Percentiles rank a stretch among this genome's conserved stretches.
These are phyloP conservation scores for Apodemus sylvaticus DNA, from an alignment of 2,113 vertebrate genomes.

Conservation along the genomic window DNA sequence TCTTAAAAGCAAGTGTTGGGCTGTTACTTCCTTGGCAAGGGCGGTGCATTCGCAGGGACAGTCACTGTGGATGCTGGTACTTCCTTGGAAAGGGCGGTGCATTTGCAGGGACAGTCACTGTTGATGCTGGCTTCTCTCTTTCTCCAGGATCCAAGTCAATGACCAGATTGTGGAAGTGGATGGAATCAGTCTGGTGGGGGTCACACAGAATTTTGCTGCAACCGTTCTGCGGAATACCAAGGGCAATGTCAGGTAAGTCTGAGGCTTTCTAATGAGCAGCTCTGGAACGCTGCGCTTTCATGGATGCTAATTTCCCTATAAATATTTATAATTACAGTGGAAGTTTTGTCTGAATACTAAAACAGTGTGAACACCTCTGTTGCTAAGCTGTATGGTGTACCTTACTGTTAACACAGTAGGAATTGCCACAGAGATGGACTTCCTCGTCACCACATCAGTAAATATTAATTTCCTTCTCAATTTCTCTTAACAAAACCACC, in stretches of 20 bases:
- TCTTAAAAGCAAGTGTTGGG: not conserved
- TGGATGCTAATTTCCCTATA: constrained; percentile 21
- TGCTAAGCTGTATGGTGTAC: not conserved
- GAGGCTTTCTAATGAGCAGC: not conserved
- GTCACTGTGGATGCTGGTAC: constrained; percentile 10
- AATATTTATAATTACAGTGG: not conserved
- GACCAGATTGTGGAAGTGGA: constrained; percentile 99
- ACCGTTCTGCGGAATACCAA: constrained; percentile 98
- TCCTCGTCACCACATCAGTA: not conserved
- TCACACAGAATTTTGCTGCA: constrained; percentile 99
- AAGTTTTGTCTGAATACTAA: constrained; percentile 6
- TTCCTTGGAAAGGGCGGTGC: not conserved
- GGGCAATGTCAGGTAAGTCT: constrained; percentile 94
- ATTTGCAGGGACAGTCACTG: constrained; percentile 22
- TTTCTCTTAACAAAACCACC: constrained; percentile 27
- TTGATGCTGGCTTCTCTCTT: constrained; percentile 29
- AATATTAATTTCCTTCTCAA: constrained; percentile 24
- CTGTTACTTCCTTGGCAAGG: not conserved
- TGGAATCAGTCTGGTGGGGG: constrained; percentile 97
- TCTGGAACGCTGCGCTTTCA: not conserved
- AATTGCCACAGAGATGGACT: not conserved
- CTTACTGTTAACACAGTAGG: not conserved
- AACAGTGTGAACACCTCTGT: not conserved
- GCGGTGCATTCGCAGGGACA: not conserved
- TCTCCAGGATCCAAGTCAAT: constrained; percentile 95